These are phyloP conservation scores for Nannoperca obscura DNA, from an alignment of 2,797 vertebrate species.

Conservation along the genomic window DNA sequence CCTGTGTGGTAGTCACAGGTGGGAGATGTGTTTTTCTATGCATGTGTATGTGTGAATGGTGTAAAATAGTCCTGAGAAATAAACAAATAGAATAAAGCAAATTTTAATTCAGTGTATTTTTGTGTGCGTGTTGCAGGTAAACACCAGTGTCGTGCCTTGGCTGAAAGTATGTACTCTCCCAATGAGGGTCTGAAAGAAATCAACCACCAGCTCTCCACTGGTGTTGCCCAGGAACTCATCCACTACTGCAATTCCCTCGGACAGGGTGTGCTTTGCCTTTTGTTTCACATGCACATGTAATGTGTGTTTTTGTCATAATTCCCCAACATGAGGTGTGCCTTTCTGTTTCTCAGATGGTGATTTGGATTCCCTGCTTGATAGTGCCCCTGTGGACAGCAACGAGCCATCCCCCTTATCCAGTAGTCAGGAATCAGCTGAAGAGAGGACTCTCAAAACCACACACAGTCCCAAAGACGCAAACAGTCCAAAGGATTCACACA, in stretches of 20 bases:
- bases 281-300: not conserved
- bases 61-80: not conserved
- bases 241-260: constrained; percentile 92
- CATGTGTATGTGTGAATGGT: not conserved
- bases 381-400: constrained; percentile 86
- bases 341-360: constrained; percentile 88
- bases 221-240: constrained; percentile 90
- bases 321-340: not conserved
- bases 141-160: constrained; percentile 93
- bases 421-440: constrained; percentile 80
- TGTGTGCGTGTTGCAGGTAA: constrained; percentile 86
- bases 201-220: constrained; percentile 90
- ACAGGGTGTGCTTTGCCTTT: constrained; percentile 85
- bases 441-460: constrained; percentile 80
- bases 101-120: not conserved
- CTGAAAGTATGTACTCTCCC: constrained; percentile 92
- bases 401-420: constrained; percentile 83
- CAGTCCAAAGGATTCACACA: constrained; percentile 52
- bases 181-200: constrained; percentile 93
- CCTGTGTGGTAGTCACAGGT: constrained; percentile 92
- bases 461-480: constrained; percentile 55
- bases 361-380: constrained; percentile 91
- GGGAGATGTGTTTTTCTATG: constrained; percentile 14
- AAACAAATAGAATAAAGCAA: not conserved
- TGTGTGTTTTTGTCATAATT: constrained; percentile 21